Conservation (phyloP, 2,797 vertebrate species). For the Apogon talboti region DNA sequence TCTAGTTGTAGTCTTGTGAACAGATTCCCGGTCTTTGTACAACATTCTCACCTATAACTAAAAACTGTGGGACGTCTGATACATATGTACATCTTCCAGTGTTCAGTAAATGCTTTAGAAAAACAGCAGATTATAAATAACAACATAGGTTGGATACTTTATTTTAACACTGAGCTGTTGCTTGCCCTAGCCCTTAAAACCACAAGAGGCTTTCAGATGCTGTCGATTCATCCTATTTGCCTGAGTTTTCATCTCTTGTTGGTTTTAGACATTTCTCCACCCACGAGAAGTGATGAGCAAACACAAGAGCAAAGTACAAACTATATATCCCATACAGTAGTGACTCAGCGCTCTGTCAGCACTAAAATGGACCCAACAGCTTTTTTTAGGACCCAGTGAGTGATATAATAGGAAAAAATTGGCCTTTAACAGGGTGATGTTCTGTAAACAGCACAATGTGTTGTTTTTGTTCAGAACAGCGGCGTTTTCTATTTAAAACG, state of each 20-base stretch:
- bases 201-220: neutral
- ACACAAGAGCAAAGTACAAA: slow-evolving; percentile 47
- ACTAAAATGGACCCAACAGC: slow-evolving; percentile 11
- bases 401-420: slow-evolving; percentile 17
- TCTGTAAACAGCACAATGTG: neutral
- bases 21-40: no score
- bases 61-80: no score
- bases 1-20: no score
- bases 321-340: slow-evolving; percentile 26
- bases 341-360: slow-evolving; percentile 55
- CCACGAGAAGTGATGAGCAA: slow-evolving; percentile 45
- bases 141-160: no score
- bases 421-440: neutral
- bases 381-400: slow-evolving; percentile 4
- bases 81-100: no score
- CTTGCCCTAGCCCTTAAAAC: neutral
- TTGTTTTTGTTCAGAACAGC: neutral
- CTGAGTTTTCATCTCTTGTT: slow-evolving; percentile 21
- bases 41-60: no score
- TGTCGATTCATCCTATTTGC: slow-evolving; percentile 19
- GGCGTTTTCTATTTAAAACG: neutral
- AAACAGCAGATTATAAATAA: neutral
- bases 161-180: neutral
- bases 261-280: slow-evolving; percentile 32
- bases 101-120: no score